These are phyloP conservation scores for Passer domesticus DNA, from an alignment of 2,113 vertebrate genomes.

Conservation along the genomic window DNA sequence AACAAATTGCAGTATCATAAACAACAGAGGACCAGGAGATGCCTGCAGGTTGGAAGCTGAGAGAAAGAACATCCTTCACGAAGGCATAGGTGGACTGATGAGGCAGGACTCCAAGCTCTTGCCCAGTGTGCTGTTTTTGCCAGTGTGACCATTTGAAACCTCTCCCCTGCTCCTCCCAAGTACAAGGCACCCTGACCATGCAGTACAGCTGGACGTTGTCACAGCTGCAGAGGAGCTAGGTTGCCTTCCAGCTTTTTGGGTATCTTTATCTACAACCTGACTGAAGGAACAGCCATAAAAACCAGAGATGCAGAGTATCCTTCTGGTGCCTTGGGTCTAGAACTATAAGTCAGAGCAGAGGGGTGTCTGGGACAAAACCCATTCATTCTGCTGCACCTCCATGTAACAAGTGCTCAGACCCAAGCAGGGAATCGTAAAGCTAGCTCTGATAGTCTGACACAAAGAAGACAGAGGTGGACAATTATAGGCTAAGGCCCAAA, in stretches of 20 bases:
- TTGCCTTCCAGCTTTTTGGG: background rate
- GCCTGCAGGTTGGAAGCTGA: slow-evolving; percentile 16
- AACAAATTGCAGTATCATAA: slow-evolving; percentile 51
- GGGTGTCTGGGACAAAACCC: background rate
- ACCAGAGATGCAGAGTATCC: background rate
- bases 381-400: background rate
- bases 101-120: background rate
- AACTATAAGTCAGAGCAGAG: background rate
- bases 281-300: background rate
- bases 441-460: background rate
- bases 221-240: background rate
- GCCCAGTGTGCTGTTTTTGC: background rate
- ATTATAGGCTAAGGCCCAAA: background rate
- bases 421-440: background rate
- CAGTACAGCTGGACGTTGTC: background rate
- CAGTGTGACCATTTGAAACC: background rate
- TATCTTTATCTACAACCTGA: background rate
- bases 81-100: background rate
- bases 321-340: background rate
- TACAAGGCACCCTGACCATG: background rate
- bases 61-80: fast-evolving
- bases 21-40: slow-evolving; percentile 36
- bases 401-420: background rate
- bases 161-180: background rate
- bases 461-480: background rate